phyloP scores from a whole-genome alignment of 2,797 vertebrate species.

The Florisuga fusca region DNA sequence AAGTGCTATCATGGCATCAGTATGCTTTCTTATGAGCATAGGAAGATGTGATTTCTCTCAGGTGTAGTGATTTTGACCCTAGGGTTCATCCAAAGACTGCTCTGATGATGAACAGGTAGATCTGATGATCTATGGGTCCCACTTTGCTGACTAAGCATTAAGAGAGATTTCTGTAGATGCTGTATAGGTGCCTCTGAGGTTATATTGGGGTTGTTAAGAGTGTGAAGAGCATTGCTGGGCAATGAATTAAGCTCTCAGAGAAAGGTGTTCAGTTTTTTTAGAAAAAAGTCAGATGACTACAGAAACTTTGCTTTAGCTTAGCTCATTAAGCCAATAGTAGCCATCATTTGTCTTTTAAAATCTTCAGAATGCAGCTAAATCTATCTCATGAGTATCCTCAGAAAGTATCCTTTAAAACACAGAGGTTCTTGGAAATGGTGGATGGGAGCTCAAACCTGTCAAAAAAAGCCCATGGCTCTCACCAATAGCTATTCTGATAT shows the following conservation, averaged over 20 bases:
- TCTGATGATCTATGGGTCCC: neutral
- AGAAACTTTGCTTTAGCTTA: neutral
- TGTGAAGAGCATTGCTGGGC: neutral
- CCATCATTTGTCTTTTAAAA: neutral
- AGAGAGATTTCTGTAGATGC: neutral
- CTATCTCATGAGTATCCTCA: neutral
- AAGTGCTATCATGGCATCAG: neutral
- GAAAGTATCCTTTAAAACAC: neutral
- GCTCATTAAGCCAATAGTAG: neutral
- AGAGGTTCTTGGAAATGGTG: neutral
- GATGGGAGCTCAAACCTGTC: neutral
- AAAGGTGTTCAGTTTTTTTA: no score
- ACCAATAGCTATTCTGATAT: neutral
- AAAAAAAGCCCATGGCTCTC: neutral
- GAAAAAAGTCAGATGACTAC: neutral
- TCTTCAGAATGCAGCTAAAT: neutral
- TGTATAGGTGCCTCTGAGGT: neutral
- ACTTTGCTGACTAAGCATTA: neutral
- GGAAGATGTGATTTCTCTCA: neutral
- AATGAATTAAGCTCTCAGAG: neutral
- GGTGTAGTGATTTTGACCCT: neutral
- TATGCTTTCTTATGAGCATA: neutral
- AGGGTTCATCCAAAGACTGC: neutral
- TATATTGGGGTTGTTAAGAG: accelerated
- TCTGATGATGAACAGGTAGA: neutral